A percentile compares a stretch with the other conserved stretches of the same genome.
These are phyloP conservation scores for Rhinogobio ventralis DNA, from an alignment of 2,797 vertebrate species.

Conservation along the genomic window DNA sequence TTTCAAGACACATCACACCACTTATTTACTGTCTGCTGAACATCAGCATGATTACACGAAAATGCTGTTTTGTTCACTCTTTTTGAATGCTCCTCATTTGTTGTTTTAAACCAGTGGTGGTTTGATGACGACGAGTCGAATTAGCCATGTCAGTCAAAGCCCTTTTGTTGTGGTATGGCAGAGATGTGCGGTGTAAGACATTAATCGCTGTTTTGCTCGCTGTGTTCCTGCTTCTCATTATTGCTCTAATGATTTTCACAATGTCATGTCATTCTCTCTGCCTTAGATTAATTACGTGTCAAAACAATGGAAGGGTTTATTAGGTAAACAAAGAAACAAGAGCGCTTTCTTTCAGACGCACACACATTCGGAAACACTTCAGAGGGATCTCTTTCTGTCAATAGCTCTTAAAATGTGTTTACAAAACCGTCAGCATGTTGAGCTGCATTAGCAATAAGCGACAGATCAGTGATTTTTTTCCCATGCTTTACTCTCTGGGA, in stretches of 20 bases:
- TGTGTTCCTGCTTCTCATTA: constrained; percentile 33
- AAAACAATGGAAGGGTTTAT: constrained; percentile 78
- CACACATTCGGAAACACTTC: constrained; percentile 34
- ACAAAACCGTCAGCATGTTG: constrained; percentile 6
- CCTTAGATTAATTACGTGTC: constrained; percentile 80
- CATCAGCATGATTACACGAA: constrained; percentile 1
- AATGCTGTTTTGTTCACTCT: constrained; percentile 27
- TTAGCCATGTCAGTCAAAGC: constrained; percentile 30
- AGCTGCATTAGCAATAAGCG: constrained; percentile 9
- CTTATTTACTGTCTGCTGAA: not conserved
- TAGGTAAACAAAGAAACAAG: constrained; percentile 72
- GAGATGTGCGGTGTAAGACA: constrained; percentile 41
- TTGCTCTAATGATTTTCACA: constrained; percentile 74
- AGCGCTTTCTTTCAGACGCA: constrained; percentile 20
- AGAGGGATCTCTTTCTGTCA: constrained; percentile 35
- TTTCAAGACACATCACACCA: not conserved
- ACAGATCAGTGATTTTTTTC: not conserved
- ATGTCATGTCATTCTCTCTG: constrained; percentile 71
- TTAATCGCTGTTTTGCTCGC: constrained; percentile 31
- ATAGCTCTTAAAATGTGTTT: constrained; percentile 40
- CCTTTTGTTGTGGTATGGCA: constrained; percentile 32
- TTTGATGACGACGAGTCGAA: constrained; percentile 37
- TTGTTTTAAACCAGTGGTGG: constrained; percentile 23
- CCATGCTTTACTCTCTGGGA: not conserved
- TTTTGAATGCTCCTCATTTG: constrained; percentile 61